Base-by-base conservation (phyloP, 2,797 vertebrate species). In the Sebastes cheni region DNA sequence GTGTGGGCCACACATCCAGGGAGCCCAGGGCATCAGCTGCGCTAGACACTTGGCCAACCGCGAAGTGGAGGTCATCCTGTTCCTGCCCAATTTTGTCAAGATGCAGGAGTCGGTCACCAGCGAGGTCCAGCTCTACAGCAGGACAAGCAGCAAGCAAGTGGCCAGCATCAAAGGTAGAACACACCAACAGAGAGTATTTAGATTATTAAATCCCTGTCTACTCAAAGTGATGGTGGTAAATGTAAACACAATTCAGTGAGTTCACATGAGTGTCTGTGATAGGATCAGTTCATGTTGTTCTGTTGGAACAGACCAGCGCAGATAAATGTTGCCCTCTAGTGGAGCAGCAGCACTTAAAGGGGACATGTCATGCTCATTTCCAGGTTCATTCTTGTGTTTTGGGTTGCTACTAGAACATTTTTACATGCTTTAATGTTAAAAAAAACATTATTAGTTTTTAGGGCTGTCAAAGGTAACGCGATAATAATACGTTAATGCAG, bases 21-120 rank as follows among this genome's bases (percentile, higher is more conserved):
- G 97, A 8, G 97, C 97, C 7, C 97, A 98, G 85, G 97, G 97
- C 23, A 96, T 98, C 92, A 98, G 97, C 90, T 98, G 97, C 0
- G 97, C 97, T 0, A 92, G 97, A 23, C 98, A 99, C 82, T 93
- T 98, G 73, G 97, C 97, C 89, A 98, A 98, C 89, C 97, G 98
- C 0, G 97, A 98, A 0, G 97, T 97, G 36, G 97, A 98, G 1
- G 95, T 98, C 82, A 95, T 98, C 82, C 96, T 98, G 32, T 97
- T 98, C 84, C 94, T 99, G 32, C 97, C 97, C 72, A 97, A 97
- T 85, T 98, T 97, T 27, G 96, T 98, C 79, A 98, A 97, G 95
- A 97, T 97, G 97, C 94, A 98, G 71, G 97, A 97, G 81, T 95
- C 96, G 2, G 96, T 98, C 83, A 97, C 95, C 88, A 96, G 95